Percentiles rank a stretch among this genome's conserved stretches.
Conservation (phyloP, 1,140 invertebrate genomes). For the Drosophila murphyi region DNA sequence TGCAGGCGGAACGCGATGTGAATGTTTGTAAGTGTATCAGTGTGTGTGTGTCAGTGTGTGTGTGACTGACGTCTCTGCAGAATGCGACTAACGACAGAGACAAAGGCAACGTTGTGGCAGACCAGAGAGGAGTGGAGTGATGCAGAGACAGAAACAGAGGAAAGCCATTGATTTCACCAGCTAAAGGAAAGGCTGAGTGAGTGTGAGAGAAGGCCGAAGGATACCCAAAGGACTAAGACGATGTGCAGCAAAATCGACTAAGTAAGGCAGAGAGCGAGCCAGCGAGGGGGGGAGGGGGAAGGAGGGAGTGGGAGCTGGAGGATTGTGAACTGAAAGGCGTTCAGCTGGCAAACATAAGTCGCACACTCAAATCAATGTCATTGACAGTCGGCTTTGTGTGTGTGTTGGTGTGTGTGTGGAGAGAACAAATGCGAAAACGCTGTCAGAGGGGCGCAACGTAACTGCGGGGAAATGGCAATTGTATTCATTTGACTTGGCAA, state of each 20-base stretch:
- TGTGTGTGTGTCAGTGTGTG: constrained; percentile 12
- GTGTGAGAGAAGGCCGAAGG: neutral
- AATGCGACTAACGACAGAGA: constrained; percentile 28
- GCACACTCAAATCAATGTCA: constrained; percentile 78
- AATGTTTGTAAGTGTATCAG: neutral
- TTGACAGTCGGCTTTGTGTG: constrained; percentile 69
- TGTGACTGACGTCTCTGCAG: constrained; percentile 17
- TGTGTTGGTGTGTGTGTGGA: constrained; percentile 18
- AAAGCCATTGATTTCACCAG: constrained; percentile 69
- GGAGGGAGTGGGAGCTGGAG: neutral
- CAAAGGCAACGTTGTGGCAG: constrained; percentile 36
- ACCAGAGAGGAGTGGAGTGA: constrained; percentile 24
- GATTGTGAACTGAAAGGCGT: constrained; percentile 58
- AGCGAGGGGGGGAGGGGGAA: neutral
- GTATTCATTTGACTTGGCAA: constrained; percentile 79
- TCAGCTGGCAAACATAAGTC: constrained; percentile 79
- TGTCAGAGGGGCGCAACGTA: neutral
- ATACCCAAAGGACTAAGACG: constrained; percentile 17
- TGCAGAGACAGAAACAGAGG: constrained; percentile 24
- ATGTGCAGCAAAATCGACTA: constrained; percentile 11
- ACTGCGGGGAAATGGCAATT: constrained; percentile 51
- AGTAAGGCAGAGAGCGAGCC: neutral
- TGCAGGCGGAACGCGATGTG: constrained; percentile 35
- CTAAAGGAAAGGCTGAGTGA: constrained; percentile 34
- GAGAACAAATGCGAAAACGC: constrained; percentile 33